phyloP scores from a whole-genome alignment of 2,113 vertebrate genomes.

The Aix galericulata region DNA sequence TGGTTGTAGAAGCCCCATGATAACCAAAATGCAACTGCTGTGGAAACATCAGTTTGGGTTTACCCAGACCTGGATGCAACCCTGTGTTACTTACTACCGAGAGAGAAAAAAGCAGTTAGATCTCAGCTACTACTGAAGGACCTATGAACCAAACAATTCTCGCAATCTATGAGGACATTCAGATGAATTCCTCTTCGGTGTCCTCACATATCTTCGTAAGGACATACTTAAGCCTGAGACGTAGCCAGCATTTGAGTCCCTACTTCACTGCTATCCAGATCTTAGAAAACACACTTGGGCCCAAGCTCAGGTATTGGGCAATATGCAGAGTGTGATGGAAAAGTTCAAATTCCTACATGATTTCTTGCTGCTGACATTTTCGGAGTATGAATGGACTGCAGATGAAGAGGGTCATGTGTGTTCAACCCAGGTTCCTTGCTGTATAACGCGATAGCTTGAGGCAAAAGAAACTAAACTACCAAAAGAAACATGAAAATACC shows the following conservation, averaged over 20 bases:
- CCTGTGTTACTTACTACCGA: background rate
- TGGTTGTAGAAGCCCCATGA: background rate
- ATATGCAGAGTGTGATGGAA: accelerated
- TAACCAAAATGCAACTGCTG: background rate
- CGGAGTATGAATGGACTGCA: background rate
- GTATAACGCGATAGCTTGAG: background rate
- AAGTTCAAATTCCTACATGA: background rate
- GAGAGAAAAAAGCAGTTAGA: background rate
- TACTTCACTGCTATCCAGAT: background rate
- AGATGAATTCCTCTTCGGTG: background rate
- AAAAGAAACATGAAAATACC: background rate
- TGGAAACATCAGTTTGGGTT: background rate
- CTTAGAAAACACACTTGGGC: background rate
- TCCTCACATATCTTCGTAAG: background rate
- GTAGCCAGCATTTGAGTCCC: background rate
- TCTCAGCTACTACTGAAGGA: background rate
- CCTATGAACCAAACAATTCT: background rate
- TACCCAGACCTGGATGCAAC: background rate
- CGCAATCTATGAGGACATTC: accelerated
- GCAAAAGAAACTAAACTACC: background rate
- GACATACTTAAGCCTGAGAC: background rate
- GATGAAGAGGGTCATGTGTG: background rate
- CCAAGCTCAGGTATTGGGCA: background rate
- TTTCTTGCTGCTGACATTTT: background rate
- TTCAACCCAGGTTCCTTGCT: background rate